Percentiles rank a stretch among this genome's conserved stretches.
These are phyloP conservation scores for Pristionchus fissidentatus DNA, from an alignment of 2,888 invertebrate species.

Conservation along the genomic window DNA sequence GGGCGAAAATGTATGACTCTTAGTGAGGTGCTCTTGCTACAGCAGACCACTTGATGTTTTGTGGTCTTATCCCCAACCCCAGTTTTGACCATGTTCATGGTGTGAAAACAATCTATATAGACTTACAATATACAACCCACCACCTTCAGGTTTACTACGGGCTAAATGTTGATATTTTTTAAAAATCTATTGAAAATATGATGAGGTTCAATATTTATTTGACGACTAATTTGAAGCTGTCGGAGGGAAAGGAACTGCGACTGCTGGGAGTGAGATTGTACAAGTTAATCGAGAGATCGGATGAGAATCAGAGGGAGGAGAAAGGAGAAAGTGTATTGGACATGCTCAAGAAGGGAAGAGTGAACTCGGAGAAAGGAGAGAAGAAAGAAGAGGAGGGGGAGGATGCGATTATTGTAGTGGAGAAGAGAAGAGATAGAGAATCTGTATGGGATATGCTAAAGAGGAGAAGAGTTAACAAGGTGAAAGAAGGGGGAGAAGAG, in stretches of 20 bases:
- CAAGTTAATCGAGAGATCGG: conserved; percentile 50
- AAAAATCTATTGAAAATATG: not conserved
- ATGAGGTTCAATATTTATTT: not conserved
- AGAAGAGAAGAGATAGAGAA: not conserved
- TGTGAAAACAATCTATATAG: too few relatives aligned
- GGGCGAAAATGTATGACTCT: too few relatives aligned
- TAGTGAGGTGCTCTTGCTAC: too few relatives aligned
- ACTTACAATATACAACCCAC: too few relatives aligned
- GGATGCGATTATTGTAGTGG: not conserved
- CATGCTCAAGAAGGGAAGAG: conserved; percentile 5
- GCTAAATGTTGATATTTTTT: too few relatives aligned
- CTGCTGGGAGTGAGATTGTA: conserved; percentile 66
- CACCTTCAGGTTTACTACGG: too few relatives aligned
- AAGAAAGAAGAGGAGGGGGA: conserved; percentile 46
- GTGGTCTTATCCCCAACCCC: too few relatives aligned
- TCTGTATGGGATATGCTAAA: too few relatives aligned
- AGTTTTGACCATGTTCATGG: too few relatives aligned
- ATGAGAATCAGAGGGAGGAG: not conserved
- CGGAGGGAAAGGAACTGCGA: conserved; percentile 58
- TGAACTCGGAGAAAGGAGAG: not conserved
- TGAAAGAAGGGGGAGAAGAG: conserved; percentile 17
- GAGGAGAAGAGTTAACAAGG: not conserved
- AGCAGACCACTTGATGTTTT: too few relatives aligned
- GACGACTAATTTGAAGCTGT: too few relatives aligned
- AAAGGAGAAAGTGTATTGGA: conserved; percentile 9